Evolutionary conservation across 2,113 vertebrate genomes (phyloP).

Genomic region (Calonectris borealis): DNA sequence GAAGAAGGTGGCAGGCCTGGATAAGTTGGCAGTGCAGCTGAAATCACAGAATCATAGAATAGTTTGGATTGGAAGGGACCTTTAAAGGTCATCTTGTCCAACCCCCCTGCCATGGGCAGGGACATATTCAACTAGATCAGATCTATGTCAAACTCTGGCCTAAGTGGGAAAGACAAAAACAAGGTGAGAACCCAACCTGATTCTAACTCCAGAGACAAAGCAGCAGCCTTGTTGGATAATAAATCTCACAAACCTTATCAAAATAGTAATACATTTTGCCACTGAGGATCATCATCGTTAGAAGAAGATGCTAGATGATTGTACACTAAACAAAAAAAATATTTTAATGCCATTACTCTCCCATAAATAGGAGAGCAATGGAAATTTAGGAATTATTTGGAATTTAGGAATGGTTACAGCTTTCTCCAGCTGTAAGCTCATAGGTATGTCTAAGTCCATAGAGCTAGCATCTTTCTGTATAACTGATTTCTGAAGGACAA

Average conservation of each 20-base stretch:
- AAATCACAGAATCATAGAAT: background rate
- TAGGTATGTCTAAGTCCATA: background rate
- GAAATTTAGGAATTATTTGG: background rate
- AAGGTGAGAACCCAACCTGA: background rate
- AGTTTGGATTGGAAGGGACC: no score
- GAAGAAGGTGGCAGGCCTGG: background rate
- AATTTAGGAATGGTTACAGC: background rate
- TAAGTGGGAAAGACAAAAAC: background rate
- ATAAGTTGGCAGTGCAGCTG: background rate
- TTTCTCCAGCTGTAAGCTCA: background rate
- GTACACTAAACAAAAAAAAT: background rate
- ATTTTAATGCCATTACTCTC: background rate
- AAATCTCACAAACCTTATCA: background rate
- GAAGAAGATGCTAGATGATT: background rate
- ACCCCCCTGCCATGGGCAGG: no score
- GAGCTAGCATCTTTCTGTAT: background rate
- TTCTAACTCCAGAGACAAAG: background rate
- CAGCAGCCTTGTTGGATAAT: background rate
- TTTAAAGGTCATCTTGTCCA: no score
- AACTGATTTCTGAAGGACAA: background rate
- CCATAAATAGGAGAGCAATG: background rate
- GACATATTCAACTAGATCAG: no score
- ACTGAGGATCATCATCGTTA: background rate
- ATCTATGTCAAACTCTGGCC: background rate
- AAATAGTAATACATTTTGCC: background rate